These are phyloP conservation scores for Puntigrus tetrazona DNA, from an alignment of 2,113 vertebrate species.

Conservation along the genomic window DNA sequence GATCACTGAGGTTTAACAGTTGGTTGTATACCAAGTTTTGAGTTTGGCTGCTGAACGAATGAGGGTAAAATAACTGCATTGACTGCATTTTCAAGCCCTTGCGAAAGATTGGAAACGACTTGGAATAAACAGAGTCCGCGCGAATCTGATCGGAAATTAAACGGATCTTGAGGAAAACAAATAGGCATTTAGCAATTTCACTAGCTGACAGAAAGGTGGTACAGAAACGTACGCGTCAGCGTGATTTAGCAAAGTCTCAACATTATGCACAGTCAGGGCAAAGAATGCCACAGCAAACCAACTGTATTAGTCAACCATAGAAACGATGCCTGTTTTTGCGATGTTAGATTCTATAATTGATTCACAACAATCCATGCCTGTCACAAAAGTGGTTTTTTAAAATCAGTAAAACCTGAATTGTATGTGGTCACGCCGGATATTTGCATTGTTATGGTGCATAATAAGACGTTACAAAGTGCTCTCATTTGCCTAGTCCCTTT, in stretches of 20 bases:
- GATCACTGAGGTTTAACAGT: constrained; percentile 19
- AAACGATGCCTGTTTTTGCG: background rate
- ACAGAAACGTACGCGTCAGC: background rate
- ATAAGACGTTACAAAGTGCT: constrained; percentile 31
- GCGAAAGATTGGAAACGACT: background rate
- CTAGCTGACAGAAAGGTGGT: background rate
- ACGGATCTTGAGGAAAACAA: background rate
- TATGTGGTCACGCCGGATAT: background rate
- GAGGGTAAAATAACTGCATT: background rate
- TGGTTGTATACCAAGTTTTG: background rate
- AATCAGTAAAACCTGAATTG: constrained; percentile 18
- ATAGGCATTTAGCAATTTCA: background rate
- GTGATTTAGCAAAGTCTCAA: constrained; percentile 1
- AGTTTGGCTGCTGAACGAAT: background rate
- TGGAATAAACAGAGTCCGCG: background rate
- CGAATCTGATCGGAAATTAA: background rate
- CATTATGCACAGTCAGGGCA: constrained; percentile 9
- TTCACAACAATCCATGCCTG: background rate
- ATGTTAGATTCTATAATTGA: background rate
- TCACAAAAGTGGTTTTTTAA: background rate
- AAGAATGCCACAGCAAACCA: background rate
- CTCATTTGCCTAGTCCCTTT: constrained; percentile 29
- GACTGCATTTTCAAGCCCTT: background rate
- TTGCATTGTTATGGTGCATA: constrained; percentile 1
- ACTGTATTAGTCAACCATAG: background rate